Percentiles rank a stretch among this genome's conserved stretches.
phyloP scores from a whole-genome alignment of 2,113 vertebrate species.

The Dicrurus megarhynchus region DNA sequence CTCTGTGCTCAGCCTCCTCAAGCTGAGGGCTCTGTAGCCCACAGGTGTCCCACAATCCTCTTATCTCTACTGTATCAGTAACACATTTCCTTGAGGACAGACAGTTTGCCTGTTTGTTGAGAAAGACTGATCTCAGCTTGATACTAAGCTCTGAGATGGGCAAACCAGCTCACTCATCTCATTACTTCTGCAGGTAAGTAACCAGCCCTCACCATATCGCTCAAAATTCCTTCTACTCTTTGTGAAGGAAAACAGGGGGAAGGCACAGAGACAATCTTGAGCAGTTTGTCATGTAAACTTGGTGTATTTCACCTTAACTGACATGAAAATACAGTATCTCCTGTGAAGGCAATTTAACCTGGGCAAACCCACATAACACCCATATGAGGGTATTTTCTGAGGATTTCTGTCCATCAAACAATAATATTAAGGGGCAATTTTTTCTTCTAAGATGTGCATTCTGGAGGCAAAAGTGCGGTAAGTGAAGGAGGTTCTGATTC shows the following conservation, averaged over 20 bases:
- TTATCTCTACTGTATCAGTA: not conserved
- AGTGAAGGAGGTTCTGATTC: not conserved
- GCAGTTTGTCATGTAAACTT: not conserved
- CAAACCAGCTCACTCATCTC: not conserved
- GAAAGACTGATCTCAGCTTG: not conserved
- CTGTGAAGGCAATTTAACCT: not conserved
- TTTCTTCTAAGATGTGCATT: not conserved
- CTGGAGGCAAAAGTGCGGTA: not conserved
- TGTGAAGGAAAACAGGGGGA: not conserved
- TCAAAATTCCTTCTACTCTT: not conserved
- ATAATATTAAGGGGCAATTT: not conserved
- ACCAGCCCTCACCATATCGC: not conserved
- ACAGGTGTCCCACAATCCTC: not conserved
- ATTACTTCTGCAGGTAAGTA: not conserved
- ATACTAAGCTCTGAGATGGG: not conserved
- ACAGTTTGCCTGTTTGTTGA: not conserved
- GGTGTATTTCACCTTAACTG: not conserved
- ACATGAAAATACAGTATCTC: not conserved
- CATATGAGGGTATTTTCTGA: not conserved
- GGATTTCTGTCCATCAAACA: not conserved
- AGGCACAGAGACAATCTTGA: not conserved
- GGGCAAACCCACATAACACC: not conserved
- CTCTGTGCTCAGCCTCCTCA: not conserved
- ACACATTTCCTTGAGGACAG: not conserved
- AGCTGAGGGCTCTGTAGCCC: not conserved